Percentiles rank a stretch among this genome's conserved stretches.
Conservation (phyloP, 2,888 invertebrate genomes). For the Drosophila cognata region DNA sequence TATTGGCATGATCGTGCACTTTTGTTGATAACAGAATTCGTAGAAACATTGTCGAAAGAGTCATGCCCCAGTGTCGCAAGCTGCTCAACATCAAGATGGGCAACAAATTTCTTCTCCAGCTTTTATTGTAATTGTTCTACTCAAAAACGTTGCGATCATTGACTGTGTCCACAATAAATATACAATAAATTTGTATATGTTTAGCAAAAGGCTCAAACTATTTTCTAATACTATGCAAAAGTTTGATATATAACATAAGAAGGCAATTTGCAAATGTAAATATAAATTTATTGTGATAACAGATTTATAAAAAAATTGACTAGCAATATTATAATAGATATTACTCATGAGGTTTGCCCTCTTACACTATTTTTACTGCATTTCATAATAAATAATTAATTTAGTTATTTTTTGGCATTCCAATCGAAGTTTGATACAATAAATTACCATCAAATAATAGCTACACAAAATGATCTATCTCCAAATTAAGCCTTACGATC, state of each 20-base stretch:
- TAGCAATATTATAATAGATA: not conserved
- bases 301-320: not conserved
- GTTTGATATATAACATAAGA: accelerated
- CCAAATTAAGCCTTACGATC: not conserved
- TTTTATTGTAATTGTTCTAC: constrained; percentile 30
- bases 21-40: constrained; percentile 76
- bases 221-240: too few species aligned
- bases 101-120: constrained; percentile 41
- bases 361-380: not conserved
- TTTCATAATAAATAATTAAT: not conserved
- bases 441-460: not conserved
- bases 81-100: constrained; percentile 45
- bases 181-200: not conserved
- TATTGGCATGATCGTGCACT: constrained; percentile 80
- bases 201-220: not conserved
- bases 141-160: constrained; percentile 23
- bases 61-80: constrained; percentile 46
- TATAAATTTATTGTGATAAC: not conserved
- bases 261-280: not conserved
- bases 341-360: not conserved
- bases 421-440: not conserved
- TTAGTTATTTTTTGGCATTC: not conserved
- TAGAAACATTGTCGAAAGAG: constrained; percentile 58
- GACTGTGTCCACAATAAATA: constrained; percentile 3
- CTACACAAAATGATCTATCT: not conserved